These are phyloP conservation scores for Labeo catla DNA, from an alignment of 2,113 vertebrate species.

Conservation along the genomic window DNA sequence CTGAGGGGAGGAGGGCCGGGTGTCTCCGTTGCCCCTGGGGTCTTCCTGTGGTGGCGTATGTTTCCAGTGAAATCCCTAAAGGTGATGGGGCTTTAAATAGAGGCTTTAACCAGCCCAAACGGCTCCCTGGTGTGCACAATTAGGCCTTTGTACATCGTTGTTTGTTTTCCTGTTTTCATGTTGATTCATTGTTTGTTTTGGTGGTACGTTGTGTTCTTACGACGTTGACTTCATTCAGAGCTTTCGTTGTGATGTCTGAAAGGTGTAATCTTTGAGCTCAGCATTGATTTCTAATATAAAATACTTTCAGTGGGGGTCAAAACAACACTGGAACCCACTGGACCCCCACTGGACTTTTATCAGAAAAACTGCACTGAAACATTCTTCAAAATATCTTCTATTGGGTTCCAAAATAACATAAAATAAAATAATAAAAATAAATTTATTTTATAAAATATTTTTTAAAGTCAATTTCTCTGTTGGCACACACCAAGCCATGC, in stretches of 20 bases:
- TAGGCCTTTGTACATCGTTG: conserved; percentile 70
- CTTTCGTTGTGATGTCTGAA: neutral
- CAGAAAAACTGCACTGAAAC: neutral
- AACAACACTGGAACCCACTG: neutral
- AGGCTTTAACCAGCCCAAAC: conserved; percentile 66
- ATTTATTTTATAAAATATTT: neutral
- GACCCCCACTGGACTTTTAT: neutral
- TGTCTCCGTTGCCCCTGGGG: conserved; percentile 67
- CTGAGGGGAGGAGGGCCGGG: conserved; percentile 48
- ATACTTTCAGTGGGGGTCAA: neutral
- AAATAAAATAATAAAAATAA: no score
- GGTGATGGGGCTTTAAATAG: conserved; percentile 66
- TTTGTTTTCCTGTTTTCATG: conserved; percentile 69
- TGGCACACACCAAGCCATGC: neutral
- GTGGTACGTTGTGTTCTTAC: conserved; percentile 50
- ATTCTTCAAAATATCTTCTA: neutral
- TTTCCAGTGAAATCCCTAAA: conserved; percentile 66
- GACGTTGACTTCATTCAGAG: neutral
- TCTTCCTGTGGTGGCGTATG: conserved; percentile 76
- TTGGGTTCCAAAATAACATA: neutral
- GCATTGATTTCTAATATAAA: neutral
- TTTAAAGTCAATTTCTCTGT: neutral
- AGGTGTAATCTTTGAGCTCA: neutral
- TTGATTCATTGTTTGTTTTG: conserved; percentile 60
- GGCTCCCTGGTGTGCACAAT: conserved; percentile 74